Evolutionary conservation across 2,797 vertebrate genomes (phyloP).

Genomic region (Eurystomus glaucurus): DNA sequence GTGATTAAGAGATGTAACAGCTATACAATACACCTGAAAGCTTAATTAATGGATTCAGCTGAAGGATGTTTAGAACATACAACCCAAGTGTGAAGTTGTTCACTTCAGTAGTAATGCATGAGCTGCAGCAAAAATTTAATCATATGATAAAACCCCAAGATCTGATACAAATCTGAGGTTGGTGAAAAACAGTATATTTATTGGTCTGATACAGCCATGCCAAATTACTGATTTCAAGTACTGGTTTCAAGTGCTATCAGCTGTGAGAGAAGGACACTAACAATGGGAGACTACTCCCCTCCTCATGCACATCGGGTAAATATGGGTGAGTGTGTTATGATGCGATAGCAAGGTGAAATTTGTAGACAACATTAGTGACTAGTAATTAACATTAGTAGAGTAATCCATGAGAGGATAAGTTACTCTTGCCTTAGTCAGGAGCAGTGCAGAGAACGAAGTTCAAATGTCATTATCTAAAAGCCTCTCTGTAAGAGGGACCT

Average conservation of each 20-base stretch:
- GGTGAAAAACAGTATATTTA: neutral
- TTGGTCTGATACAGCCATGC: neutral
- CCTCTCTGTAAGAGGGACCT: neutral
- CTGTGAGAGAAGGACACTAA: neutral
- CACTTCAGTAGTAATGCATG: neutral
- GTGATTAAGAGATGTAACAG: neutral
- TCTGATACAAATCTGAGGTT: neutral
- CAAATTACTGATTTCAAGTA: too few species aligned
- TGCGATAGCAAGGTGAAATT: neutral
- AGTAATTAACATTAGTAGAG: neutral
- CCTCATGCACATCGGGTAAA: neutral
- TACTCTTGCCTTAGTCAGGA: neutral
- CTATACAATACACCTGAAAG: neutral
- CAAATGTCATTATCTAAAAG: neutral
- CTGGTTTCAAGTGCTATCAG: neutral
- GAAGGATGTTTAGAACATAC: neutral
- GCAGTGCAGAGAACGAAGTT: neutral
- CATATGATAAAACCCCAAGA: neutral
- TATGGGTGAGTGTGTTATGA: neutral
- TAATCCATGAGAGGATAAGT: neutral
- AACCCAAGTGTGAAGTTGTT: neutral
- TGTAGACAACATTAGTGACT: neutral
- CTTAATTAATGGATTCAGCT: neutral
- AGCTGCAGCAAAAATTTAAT: neutral
- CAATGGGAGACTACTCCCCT: neutral